Conservation (phyloP, 2,888 invertebrate genomes). For the Augiades crinisus region DNA sequence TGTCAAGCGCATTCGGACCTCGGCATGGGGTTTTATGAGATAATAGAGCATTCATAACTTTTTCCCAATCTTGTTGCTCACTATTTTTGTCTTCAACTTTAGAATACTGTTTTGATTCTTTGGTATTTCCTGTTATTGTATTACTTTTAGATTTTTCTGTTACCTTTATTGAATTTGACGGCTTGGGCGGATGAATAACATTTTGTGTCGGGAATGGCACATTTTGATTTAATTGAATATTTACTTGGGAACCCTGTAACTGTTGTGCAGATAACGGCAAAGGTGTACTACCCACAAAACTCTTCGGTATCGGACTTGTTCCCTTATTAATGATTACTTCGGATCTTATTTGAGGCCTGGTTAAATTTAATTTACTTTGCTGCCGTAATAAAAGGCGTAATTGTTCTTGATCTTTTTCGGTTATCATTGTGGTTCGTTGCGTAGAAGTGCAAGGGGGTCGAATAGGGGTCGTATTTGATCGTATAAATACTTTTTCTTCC, state of each 20-base stretch:
- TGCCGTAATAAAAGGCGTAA: conserved; percentile 52
- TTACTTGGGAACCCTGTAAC: background rate
- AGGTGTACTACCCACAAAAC: background rate
- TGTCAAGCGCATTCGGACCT: conserved; percentile 59
- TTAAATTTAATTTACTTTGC: conserved; percentile 46
- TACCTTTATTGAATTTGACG: background rate
- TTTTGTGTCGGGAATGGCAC: background rate
- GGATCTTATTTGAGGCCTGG: conserved; percentile 6
- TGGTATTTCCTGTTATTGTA: background rate
- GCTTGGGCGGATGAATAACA: background rate
- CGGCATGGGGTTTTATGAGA: conserved; percentile 65
- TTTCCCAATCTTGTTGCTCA: conserved; percentile 53
- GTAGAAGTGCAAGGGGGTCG: background rate
- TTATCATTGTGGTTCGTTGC: conserved; percentile 33
- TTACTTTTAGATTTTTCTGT: background rate
- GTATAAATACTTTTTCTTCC: conserved; percentile 2
- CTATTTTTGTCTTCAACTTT: conserved; percentile 18
- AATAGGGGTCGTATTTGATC: background rate
- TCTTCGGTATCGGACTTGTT: background rate
- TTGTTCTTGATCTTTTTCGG: conserved; percentile 58
- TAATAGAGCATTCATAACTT: conserved; percentile 59
- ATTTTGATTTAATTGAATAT: background rate
- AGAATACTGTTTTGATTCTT: conserved; percentile 6
- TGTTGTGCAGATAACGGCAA: background rate
- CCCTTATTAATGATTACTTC: conserved; percentile 9